phyloP scores from a whole-genome alignment of 2,113 vertebrate genomes.

The Astur gentilis region DNA sequence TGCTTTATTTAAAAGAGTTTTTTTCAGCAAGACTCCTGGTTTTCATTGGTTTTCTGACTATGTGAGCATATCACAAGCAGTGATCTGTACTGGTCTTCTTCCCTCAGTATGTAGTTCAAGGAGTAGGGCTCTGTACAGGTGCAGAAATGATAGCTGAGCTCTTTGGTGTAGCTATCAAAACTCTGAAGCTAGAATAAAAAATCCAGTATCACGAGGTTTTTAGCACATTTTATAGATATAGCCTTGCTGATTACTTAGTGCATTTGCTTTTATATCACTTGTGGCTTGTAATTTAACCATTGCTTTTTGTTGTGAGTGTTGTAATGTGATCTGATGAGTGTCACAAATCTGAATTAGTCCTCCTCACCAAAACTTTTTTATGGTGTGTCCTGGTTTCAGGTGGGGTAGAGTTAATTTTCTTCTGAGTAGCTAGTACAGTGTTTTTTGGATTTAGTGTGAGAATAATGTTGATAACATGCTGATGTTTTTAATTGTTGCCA shows the following conservation, averaged over 20 bases:
- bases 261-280: not conserved
- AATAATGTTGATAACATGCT: too few relatives aligned
- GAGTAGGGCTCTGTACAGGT: not conserved
- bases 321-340: not conserved
- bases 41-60: not conserved
- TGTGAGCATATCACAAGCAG: accelerated
- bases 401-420: too few relatives aligned
- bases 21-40: not conserved
- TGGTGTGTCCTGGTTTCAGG: not conserved
- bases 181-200: not conserved
- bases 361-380: not conserved
- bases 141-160: not conserved
- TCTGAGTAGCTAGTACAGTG: too few relatives aligned
- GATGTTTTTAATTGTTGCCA: too few relatives aligned
- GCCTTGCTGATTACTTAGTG: not conserved
- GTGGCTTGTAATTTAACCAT: not conserved
- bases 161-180: not conserved
- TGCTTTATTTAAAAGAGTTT: not conserved
- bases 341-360: not conserved
- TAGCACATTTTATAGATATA: not conserved
- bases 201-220: not conserved
- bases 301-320: not conserved
- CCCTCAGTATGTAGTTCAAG: not conserved
- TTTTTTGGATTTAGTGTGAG: too few relatives aligned
- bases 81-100: not conserved